Evolutionary conservation across 2,113 vertebrate species (phyloP).

Genomic region (Poeciliopsis prolifica): DNA sequence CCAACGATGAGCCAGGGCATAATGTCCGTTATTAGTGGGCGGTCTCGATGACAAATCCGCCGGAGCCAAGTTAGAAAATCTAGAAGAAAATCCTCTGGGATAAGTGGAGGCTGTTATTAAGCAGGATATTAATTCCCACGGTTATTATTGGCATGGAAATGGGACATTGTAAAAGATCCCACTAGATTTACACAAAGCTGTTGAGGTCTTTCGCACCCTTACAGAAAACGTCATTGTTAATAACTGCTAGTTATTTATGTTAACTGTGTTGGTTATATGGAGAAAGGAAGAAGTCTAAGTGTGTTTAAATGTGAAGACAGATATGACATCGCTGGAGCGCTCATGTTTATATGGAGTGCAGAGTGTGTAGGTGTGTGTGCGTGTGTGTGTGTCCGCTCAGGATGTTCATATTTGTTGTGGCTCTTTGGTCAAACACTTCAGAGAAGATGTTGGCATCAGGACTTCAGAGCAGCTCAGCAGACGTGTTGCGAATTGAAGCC

Average conservation of each 20-base stretch:
- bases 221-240: neutral
- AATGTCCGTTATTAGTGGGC: neutral
- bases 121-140: neutral
- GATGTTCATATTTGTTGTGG: slow-evolving; percentile 66
- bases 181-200: neutral
- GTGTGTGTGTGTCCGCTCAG: slow-evolving; percentile 28
- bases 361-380: neutral
- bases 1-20: neutral
- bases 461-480: slow-evolving; percentile 71
- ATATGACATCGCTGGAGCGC: neutral
- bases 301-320: neutral
- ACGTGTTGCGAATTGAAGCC: slow-evolving; percentile 65
- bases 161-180: neutral
- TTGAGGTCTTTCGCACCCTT: neutral
- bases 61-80: neutral
- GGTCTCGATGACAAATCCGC: neutral
- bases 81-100: neutral
- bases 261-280: slow-evolving; percentile 18
- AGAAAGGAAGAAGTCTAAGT: slow-evolving; percentile 1
- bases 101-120: neutral
- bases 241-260: neutral
- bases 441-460: slow-evolving; percentile 56
- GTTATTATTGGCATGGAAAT: neutral
- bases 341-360: neutral
- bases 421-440: slow-evolving; percentile 75